Evolutionary conservation across 2,797 vertebrate species (phyloP).

Genomic region (Lophura swinhoii): DNA sequence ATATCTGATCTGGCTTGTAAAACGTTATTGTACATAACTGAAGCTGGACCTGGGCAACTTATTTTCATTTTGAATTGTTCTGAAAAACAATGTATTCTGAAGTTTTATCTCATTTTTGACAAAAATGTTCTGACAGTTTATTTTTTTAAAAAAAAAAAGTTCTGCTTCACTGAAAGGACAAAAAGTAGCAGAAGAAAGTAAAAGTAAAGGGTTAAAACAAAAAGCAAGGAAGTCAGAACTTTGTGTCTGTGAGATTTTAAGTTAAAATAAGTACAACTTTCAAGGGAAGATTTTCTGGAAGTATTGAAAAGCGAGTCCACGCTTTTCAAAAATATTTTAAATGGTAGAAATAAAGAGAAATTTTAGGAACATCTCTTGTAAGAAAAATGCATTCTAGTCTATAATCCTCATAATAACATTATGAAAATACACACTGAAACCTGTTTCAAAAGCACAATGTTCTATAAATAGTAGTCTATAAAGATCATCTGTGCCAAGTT

Average conservation of each 20-base stretch:
- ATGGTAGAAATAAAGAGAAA: no score
- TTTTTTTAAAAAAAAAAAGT: not conserved
- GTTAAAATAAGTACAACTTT: not conserved
- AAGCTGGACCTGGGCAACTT: not conserved
- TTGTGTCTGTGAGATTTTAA: not conserved
- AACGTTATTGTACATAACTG: not conserved
- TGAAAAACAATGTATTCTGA: not conserved
- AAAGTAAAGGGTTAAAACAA: not conserved
- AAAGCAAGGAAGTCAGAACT: not conserved
- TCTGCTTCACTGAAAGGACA: not conserved
- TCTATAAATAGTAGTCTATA: not conserved
- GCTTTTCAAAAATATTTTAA: not conserved
- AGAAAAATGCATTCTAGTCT: not conserved
- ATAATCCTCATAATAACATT: not conserved
- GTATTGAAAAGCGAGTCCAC: not conserved
- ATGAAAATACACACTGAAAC: not conserved
- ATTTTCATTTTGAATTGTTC: not conserved
- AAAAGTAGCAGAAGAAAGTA: not conserved
- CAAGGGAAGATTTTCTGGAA: not conserved
- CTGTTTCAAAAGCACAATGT: not conserved
- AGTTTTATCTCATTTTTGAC: not conserved
- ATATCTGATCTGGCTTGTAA: not conserved
- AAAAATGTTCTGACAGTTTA: not conserved
- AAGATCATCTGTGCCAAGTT: not conserved
- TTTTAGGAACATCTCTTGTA: not conserved